These are phyloP conservation scores for Zonitis immaculata DNA, from an alignment of 2,888 invertebrate species.

Conservation along the genomic window DNA sequence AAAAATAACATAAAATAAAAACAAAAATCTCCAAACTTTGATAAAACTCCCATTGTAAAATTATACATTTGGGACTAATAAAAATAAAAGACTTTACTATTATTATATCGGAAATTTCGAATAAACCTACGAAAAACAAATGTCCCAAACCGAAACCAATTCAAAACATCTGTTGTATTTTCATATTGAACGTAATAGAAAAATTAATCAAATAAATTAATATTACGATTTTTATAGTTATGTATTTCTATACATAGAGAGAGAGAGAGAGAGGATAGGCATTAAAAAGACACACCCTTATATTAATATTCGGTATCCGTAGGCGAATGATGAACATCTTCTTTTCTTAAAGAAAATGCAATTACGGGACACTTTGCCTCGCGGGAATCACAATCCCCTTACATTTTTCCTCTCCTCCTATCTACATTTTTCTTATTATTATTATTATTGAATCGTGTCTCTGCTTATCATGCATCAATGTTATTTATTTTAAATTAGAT, in stretches of 20 bases:
- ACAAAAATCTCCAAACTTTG: too few species aligned
- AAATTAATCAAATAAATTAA: not conserved
- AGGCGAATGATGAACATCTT: slow-evolving; percentile 12
- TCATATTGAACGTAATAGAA: not conserved
- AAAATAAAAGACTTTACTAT: not conserved
- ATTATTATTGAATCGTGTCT: not conserved
- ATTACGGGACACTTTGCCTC: slow-evolving; percentile 27
- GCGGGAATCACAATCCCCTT: slow-evolving; percentile 20
- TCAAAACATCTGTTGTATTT: slow-evolving; percentile 11
- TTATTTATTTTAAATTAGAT: slow-evolving; percentile 28
- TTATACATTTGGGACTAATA: slow-evolving; percentile 11
- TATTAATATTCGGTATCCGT: slow-evolving; percentile 17
- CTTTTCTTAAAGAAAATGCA: slow-evolving; percentile 18
- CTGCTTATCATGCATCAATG: slow-evolving; percentile 24
- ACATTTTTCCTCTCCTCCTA: slow-evolving; percentile 4
- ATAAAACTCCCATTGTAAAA: slow-evolving; percentile 1
- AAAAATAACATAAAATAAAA: too few species aligned
- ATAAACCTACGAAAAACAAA: slow-evolving; percentile 9
- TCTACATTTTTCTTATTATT: not conserved
- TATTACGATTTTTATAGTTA: not conserved
- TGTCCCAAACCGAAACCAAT: slow-evolving; percentile 1
- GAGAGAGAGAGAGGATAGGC: too few species aligned
- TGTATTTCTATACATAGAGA: not conserved
- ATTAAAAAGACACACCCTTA: slow-evolving; percentile 7
- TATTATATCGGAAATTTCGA: not conserved